Conservation (phyloP, 2,888 invertebrate genomes). For the Rhagophthalmus giganteus region DNA sequence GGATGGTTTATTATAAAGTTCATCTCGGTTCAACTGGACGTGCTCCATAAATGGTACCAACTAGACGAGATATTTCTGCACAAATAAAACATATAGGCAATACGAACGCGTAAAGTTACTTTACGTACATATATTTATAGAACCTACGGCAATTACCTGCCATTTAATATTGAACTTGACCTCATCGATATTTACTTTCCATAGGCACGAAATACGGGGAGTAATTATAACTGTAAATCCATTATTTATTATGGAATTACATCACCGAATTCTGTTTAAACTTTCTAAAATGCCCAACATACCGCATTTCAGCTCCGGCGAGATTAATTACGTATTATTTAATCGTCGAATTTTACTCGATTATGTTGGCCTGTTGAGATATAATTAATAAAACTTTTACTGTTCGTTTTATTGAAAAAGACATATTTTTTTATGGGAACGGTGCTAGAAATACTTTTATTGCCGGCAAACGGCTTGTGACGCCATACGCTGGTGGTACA, state of each 20-base stretch:
- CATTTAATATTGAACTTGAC: conserved; percentile 32
- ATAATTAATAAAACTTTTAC: too few relatives aligned
- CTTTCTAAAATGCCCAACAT: conserved; percentile 1
- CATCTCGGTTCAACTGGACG: conserved; percentile 38
- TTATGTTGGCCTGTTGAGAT: too few relatives aligned
- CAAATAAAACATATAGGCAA: conserved; percentile 33
- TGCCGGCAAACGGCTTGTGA: too few relatives aligned
- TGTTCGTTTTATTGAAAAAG: too few relatives aligned
- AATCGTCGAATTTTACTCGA: too few relatives aligned
- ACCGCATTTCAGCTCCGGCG: conserved; percentile 16
- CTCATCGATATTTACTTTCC: conserved; percentile 25
- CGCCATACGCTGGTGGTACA: too few relatives aligned
- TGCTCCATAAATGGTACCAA: conserved; percentile 37
- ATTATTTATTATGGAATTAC: conserved; percentile 7
- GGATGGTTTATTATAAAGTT: conserved; percentile 32
- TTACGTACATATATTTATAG: conserved; percentile 32
- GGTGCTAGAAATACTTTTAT: too few relatives aligned
- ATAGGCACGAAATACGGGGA: conserved; percentile 13
- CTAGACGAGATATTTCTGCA: conserved; percentile 34
- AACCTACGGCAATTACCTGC: conserved; percentile 19
- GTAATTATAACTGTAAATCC: conserved; percentile 16
- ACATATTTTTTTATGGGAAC: too few relatives aligned
- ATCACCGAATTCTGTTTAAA: conserved; percentile 16
- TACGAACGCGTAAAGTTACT: conserved; percentile 22
- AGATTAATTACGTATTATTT: too few relatives aligned